A percentile compares a stretch with the other conserved stretches of the same genome.
Evolutionary conservation across 2,888 invertebrate genomes (phyloP).

Genomic region (Acanthosepion lycidas): DNA sequence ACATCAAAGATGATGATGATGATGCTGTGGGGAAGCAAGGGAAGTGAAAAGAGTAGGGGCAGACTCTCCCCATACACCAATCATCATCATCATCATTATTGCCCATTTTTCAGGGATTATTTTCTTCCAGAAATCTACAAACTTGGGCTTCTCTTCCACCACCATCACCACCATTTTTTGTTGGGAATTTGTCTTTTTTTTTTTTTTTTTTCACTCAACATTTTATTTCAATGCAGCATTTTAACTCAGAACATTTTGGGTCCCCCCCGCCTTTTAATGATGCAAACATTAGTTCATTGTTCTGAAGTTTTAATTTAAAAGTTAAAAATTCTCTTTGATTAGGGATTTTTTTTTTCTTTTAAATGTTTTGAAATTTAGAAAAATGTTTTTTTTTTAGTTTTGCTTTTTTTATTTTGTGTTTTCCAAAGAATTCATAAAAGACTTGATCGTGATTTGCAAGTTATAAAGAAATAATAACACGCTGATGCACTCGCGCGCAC

Average conservation of each 20-base stretch:
- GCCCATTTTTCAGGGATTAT: no score
- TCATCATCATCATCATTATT: neutral
- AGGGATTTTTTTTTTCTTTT: neutral
- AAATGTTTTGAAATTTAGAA: conserved; percentile 3
- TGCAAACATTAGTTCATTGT: conserved; percentile 6
- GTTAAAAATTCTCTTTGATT: neutral
- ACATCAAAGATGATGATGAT: neutral
- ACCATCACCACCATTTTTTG: neutral
- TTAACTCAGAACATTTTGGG: neutral
- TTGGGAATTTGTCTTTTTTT: neutral
- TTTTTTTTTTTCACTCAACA: neutral
- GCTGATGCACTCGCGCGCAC: neutral
- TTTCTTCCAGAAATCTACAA: neutral
- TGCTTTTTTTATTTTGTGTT: neutral
- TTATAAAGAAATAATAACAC: neutral
- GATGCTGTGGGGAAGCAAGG: neutral
- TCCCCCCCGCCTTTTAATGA: neutral
- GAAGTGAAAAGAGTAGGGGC: neutral
- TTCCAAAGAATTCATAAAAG: neutral
- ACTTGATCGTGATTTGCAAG: neutral
- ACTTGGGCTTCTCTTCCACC: neutral
- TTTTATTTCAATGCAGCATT: neutral
- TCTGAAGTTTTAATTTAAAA: conserved; percentile 33
- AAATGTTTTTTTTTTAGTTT: conserved; percentile 16
- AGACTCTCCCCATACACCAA: neutral